Evolutionary conservation across 2,888 invertebrate species (phyloP).

Genomic region (Meiosimyza decipiens): DNA sequence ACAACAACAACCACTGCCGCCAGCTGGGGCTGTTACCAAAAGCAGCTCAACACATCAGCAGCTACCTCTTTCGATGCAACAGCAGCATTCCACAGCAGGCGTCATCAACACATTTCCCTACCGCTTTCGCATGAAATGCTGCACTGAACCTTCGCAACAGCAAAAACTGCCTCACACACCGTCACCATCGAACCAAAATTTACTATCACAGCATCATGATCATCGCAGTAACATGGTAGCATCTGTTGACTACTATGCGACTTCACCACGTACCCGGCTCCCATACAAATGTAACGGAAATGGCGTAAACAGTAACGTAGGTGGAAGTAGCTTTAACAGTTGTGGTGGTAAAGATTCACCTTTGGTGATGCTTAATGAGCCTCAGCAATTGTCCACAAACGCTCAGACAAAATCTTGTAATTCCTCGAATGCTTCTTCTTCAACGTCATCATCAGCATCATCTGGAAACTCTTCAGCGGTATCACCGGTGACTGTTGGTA

Average conservation of each 20-base stretch:
- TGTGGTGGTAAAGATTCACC: constrained; percentile 25
- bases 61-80: constrained; percentile 42
- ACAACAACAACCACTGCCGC: constrained; percentile 40
- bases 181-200: constrained; percentile 1
- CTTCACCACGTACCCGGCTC: constrained; percentile 50
- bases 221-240: constrained; percentile 29
- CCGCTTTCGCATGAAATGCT: constrained; percentile 63
- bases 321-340: neutral
- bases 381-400: constrained; percentile 26
- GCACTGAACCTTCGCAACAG: constrained; percentile 39
- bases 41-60: constrained; percentile 36
- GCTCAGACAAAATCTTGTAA: neutral
- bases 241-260: constrained; percentile 53
- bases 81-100: constrained; percentile 30
- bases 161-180: constrained; percentile 18
- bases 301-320: neutral
- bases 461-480: neutral
- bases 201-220: constrained; percentile 42
- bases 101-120: constrained; percentile 55
- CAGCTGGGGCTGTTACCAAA: constrained; percentile 37
- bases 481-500: constrained; percentile 15
- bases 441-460: constrained; percentile 27
- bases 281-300: constrained; percentile 7
- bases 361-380: constrained; percentile 17
- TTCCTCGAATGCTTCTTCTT: constrained; percentile 13